These are phyloP conservation scores for Aythya fuligula DNA, from an alignment of 2,797 vertebrate species.

Conservation along the genomic window DNA sequence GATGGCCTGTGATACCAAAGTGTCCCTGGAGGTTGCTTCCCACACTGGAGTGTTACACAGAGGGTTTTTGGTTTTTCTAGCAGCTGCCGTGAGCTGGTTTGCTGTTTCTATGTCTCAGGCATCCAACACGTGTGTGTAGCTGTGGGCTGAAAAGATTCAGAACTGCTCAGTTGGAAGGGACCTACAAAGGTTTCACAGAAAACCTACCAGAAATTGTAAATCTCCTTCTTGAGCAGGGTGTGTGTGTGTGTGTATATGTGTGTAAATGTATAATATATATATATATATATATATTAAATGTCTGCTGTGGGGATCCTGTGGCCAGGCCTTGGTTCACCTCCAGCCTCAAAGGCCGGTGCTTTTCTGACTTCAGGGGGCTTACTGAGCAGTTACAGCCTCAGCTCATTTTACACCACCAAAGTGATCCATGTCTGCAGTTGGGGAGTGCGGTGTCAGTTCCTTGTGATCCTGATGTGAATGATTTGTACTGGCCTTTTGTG, in stretches of 20 bases:
- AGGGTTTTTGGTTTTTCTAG: background rate
- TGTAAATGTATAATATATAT: background rate
- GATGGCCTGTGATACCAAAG: background rate
- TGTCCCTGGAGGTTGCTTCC: background rate
- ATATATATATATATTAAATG: background rate
- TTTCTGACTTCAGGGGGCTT: background rate
- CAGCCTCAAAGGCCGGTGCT: background rate
- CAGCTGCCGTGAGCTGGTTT: background rate
- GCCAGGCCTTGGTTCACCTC: background rate
- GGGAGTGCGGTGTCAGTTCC: background rate
- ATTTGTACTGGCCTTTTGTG: background rate
- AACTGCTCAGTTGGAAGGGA: no score
- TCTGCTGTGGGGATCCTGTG: background rate
- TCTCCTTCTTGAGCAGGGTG: background rate
- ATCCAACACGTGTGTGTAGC: rapidly evolving
- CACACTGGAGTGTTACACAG: background rate
- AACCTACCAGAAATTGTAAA: background rate
- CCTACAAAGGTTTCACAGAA: background rate
- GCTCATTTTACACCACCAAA: background rate
- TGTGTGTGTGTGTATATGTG: no score
- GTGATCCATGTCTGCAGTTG: background rate
- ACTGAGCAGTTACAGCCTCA: background rate
- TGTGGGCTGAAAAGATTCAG: background rate
- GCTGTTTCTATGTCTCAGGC: background rate
- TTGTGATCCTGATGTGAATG: background rate